Evolutionary conservation across 2,888 invertebrate genomes (phyloP).

Genomic region (Trissolcus brochymenae): DNA sequence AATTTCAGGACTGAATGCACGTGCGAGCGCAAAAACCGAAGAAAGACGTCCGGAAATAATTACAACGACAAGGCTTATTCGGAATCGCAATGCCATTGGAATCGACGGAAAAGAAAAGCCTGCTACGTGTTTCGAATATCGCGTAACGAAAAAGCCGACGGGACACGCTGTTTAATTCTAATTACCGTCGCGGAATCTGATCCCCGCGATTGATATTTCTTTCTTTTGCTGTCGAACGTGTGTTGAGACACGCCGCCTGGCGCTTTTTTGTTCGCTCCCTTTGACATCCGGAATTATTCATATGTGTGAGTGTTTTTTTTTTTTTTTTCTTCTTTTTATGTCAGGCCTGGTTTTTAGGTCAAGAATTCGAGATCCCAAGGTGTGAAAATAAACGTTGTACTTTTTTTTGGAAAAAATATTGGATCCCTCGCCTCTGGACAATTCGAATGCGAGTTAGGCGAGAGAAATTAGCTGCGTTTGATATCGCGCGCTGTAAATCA

Average conservation of each 20-base stretch:
- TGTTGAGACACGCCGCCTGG: constrained; percentile 15
- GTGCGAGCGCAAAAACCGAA: constrained; percentile 26
- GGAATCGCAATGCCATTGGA: constrained; percentile 23
- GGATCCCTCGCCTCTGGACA: no score
- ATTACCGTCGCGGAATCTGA: constrained; percentile 33
- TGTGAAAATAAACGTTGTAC: no score
- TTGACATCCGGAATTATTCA: constrained; percentile 15
- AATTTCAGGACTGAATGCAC: constrained; percentile 30
- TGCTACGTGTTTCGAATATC: constrained; percentile 36
- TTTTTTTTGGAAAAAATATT: no score
- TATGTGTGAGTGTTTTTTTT: not conserved
- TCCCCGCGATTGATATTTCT: constrained; percentile 35
- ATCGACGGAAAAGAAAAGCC: constrained; percentile 12
- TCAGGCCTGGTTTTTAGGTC: no score
- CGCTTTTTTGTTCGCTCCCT: constrained; percentile 15
- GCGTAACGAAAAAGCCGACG: constrained; percentile 24
- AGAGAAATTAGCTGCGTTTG: not conserved
- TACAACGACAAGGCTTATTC: constrained; percentile 15
- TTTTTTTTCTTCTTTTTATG: no score
- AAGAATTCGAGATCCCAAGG: no score
- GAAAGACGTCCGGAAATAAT: constrained; percentile 38
- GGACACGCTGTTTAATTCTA: constrained; percentile 34
- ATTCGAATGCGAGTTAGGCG: no score
- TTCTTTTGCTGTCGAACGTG: constrained; percentile 20
- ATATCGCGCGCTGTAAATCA: not conserved